These are phyloP conservation scores for Nyctalus aviator DNA, from an alignment of 2,797 vertebrate species.

Conservation along the genomic window DNA sequence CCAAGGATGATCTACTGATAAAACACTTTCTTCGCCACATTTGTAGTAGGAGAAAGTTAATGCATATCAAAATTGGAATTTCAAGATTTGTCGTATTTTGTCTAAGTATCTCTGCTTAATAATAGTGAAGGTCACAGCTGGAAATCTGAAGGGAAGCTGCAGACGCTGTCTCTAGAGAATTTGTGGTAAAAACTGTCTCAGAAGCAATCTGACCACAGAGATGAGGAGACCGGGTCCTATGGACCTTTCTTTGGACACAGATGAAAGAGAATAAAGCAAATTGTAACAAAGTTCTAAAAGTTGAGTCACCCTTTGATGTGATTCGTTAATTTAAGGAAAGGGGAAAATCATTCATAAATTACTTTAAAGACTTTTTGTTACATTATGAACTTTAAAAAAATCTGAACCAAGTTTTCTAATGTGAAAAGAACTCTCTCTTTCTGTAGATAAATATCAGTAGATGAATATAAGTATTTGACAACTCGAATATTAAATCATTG, in stretches of 20 bases:
- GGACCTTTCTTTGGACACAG: slow-evolving; percentile 85
- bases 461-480: slow-evolving; percentile 76
- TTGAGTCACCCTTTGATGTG: slow-evolving; percentile 84
- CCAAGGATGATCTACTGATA: slow-evolving; percentile 25
- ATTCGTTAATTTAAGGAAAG: slow-evolving; percentile 78
- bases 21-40: neutral
- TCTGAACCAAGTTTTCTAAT: slow-evolving; percentile 76
- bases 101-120: slow-evolving; percentile 55
- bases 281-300: slow-evolving; percentile 83
- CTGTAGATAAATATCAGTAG: slow-evolving; percentile 79
- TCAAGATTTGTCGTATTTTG: slow-evolving; percentile 54
- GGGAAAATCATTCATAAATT: slow-evolving; percentile 64
- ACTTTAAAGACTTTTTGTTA: slow-evolving; percentile 60
- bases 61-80: neutral
- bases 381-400: slow-evolving; percentile 57
- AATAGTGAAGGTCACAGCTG: slow-evolving; percentile 52
- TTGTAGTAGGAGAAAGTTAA: slow-evolving; percentile 10
- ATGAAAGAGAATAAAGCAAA: slow-evolving; percentile 86
- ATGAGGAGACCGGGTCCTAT: slow-evolving; percentile 82
- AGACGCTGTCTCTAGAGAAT: slow-evolving; percentile 80
- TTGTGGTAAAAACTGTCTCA: slow-evolving; percentile 83
- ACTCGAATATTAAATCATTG: slow-evolving; percentile 76
- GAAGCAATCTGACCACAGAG: slow-evolving; percentile 80
- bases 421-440: slow-evolving; percentile 77
- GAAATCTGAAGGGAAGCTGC: slow-evolving; percentile 68